Percentiles rank a stretch among this genome's conserved stretches.
Conservation (phyloP, 2,888 invertebrate genomes). For the Byasa hedistus region DNA sequence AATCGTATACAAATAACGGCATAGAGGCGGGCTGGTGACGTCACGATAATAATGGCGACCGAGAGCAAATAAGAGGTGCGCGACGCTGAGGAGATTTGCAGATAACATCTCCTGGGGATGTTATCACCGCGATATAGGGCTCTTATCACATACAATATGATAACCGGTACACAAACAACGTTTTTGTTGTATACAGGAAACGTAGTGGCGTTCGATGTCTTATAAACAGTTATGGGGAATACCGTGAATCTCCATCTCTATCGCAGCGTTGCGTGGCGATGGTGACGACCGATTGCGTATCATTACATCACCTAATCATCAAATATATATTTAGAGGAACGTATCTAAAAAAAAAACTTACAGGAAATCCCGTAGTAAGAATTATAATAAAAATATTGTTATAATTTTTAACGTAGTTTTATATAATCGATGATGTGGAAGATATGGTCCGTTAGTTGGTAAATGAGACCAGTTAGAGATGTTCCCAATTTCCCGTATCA, state of each 20-base stretch:
- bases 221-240: conserved; percentile 3
- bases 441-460: too few species aligned
- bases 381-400: too few species aligned
- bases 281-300: too few species aligned
- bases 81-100: conserved; percentile 14
- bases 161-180: conserved; percentile 7
- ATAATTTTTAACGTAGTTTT: too few species aligned
- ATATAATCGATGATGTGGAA: too few species aligned
- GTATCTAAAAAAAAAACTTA: too few species aligned
- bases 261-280: background rate
- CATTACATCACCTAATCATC: too few species aligned
- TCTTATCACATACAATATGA: conserved; percentile 19
- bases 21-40: conserved; percentile 21
- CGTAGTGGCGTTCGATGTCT: conserved; percentile 5
- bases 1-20: conserved; percentile 19
- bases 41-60: conserved; percentile 26
- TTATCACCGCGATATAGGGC: conserved; percentile 22
- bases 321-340: too few species aligned
- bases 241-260: background rate
- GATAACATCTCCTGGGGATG: conserved; percentile 15
- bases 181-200: conserved; percentile 21
- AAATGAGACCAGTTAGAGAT: too few species aligned
- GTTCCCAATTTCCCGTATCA: too few species aligned
- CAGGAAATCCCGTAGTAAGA: too few species aligned
- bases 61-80: conserved; percentile 22